Percentiles rank a stretch among this genome's conserved stretches.
Conservation (phyloP, 2,113 vertebrate genomes). For the Fregetta grallaria region DNA sequence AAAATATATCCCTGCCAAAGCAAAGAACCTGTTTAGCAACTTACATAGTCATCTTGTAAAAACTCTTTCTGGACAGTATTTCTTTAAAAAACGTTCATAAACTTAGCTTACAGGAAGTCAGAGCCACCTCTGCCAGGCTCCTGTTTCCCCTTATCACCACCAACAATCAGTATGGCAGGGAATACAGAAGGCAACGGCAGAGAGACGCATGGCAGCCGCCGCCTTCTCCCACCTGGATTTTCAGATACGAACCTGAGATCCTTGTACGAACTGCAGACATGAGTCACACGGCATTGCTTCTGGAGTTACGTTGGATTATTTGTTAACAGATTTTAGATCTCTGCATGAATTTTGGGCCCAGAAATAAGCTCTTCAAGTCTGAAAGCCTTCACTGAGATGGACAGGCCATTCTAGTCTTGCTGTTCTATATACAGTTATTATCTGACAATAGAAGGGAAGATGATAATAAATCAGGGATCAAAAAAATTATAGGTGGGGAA, state of each 20-base stretch:
- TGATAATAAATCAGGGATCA: background rate
- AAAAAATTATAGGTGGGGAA: background rate
- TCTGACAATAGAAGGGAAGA: background rate
- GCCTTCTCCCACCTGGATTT: background rate
- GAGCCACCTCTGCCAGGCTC: background rate
- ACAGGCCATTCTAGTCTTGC: fast-evolving
- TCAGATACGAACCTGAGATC: background rate
- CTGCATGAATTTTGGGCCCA: background rate
- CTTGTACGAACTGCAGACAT: background rate
- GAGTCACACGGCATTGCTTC: background rate
- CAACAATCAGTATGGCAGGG: too few relatives aligned
- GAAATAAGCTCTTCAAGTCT: background rate
- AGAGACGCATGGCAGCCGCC: fast-evolving
- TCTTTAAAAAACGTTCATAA: background rate
- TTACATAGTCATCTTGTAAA: background rate
- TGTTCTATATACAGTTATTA: background rate
- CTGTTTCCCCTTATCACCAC: background rate
- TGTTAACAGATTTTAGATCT: background rate
- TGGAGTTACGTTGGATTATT: background rate
- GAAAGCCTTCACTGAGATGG: background rate
- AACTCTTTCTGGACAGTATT: background rate
- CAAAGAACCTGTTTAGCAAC: background rate
- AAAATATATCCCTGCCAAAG: background rate
- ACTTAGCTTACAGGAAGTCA: background rate
- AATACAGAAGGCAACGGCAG: fast-evolving